Percentiles rank a stretch among this genome's conserved stretches.
These are phyloP conservation scores for Anniella stebbinsi DNA, from an alignment of 2,797 vertebrate genomes.

Conservation along the genomic window DNA sequence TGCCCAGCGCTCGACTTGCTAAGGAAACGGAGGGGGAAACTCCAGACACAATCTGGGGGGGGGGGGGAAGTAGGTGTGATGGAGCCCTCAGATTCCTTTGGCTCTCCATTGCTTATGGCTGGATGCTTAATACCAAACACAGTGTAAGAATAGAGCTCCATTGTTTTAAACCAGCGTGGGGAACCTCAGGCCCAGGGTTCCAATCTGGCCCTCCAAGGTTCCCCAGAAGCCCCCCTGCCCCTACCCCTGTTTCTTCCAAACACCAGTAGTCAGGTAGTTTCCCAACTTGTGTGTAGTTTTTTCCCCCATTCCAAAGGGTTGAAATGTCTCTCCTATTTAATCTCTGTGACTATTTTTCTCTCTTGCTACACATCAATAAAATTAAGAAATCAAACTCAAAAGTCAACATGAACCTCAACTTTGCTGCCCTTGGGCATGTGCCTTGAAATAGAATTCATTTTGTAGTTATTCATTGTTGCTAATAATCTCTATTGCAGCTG, in stretches of 20 bases:
- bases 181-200: no score
- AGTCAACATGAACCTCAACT: neutral
- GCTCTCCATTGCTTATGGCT: neutral
- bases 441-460: constrained; percentile 15
- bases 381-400: constrained; percentile 5
- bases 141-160: neutral
- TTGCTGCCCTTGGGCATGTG: constrained; percentile 27
- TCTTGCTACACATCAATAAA: neutral
- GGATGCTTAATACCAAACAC: neutral
- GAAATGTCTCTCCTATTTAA: neutral
- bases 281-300: no score
- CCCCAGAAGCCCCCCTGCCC: no score
- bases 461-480: neutral
- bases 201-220: no score
- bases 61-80: no score
- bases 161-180: no score
- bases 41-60: no score
- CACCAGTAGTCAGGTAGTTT: no score
- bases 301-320: no score
- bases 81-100: neutral
- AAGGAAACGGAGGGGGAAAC: no score
- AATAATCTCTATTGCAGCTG: neutral
- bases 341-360: neutral
- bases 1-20: no score
- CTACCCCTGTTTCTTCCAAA: no score